Conservation (phyloP, 2,888 invertebrate genomes). For the Hemithea aestivaria region DNA sequence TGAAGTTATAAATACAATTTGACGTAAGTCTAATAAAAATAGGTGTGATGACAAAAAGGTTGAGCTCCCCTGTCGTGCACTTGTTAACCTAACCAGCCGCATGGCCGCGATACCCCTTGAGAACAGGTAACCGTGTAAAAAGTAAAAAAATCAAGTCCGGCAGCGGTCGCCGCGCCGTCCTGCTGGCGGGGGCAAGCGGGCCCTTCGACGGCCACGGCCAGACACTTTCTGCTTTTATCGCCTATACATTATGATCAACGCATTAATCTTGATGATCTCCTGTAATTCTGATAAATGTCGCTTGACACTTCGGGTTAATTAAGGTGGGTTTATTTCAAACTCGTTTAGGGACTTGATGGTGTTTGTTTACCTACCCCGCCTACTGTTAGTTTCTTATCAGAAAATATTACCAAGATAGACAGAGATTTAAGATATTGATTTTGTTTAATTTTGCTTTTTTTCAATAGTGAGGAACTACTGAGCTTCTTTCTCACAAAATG, state of each 20-base stretch:
- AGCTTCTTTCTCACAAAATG: too few species aligned
- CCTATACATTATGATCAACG: slow-evolving; percentile 21
- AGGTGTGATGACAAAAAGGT: slow-evolving; percentile 39
- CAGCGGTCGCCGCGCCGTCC: slow-evolving; percentile 40
- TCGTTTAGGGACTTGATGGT: too few species aligned
- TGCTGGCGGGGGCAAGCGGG: not conserved
- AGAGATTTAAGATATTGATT: too few species aligned
- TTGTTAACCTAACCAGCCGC: slow-evolving; percentile 70
- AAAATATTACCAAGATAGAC: too few species aligned
- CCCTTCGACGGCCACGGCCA: not conserved
- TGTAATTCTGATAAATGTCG: slow-evolving; percentile 11
- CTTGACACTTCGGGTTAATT: not conserved
- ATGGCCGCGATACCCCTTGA: slow-evolving; percentile 59
- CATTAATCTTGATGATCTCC: too few species aligned
- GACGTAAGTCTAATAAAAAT: not conserved
- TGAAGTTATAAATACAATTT: too few species aligned
- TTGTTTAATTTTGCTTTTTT: too few species aligned
- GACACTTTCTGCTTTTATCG: slow-evolving; percentile 5
- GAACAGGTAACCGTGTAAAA: slow-evolving; percentile 73
- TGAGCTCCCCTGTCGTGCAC: slow-evolving; percentile 60
- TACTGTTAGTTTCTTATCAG: too few species aligned
- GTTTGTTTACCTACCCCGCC: too few species aligned
- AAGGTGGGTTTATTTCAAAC: not conserved
- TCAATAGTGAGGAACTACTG: too few species aligned
- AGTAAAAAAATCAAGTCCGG: slow-evolving; percentile 56